Percentiles rank a stretch among this genome's conserved stretches.
phyloP scores from a whole-genome alignment of 2,797 vertebrate genomes.

The Nasua narica region DNA sequence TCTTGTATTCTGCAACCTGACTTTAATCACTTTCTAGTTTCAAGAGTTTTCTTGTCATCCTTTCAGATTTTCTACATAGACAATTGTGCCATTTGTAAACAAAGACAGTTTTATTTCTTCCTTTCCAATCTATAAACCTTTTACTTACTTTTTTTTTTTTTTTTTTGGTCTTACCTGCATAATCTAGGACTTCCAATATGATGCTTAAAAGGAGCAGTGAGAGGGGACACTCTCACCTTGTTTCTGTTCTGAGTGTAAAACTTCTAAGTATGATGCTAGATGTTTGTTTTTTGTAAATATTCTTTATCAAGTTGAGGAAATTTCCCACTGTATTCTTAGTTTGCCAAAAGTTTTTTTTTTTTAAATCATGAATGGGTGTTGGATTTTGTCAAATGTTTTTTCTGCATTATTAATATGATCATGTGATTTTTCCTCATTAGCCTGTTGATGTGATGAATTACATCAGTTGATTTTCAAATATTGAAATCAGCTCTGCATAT shows the following conservation, averaged over 20 bases:
- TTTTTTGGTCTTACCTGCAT: not conserved
- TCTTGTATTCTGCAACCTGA: not conserved
- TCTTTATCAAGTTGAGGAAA: not conserved
- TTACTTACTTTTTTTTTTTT: too few relatives aligned
- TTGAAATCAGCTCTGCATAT: not conserved
- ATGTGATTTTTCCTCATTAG: not conserved
- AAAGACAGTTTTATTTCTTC: not conserved
- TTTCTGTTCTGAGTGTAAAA: not conserved
- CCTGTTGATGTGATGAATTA: not conserved
- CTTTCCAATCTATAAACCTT: not conserved
- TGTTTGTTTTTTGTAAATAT: not conserved
- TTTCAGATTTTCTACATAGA: not conserved
- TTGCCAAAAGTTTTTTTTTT: not conserved
- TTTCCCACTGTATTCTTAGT: not conserved
- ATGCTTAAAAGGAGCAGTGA: not conserved
- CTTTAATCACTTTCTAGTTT: not conserved
- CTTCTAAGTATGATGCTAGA: not conserved
- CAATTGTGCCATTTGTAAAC: not conserved
- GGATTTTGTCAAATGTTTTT: not conserved
- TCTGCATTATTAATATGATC: not conserved
- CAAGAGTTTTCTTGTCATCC: not conserved
- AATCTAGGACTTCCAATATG: not conserved
- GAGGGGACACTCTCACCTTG: not conserved
- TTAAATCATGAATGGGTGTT: not conserved
- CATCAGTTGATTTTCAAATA: not conserved